Conservation (phyloP, 2,113 vertebrate genomes). For the Trogon surrucura region DNA sequence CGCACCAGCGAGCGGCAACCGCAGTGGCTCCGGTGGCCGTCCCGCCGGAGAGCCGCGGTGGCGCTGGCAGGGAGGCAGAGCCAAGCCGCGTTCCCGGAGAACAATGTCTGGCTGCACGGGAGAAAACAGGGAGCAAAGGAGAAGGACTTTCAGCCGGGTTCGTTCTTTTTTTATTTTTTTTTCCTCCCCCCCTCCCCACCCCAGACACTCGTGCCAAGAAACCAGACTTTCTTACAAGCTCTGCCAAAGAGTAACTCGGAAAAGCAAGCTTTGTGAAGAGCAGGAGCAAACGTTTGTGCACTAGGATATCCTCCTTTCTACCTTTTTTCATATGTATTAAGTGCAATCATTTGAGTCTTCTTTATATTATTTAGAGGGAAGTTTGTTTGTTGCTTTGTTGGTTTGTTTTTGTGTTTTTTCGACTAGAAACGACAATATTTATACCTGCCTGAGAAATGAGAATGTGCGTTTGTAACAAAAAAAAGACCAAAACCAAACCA, state of each 20-base stretch:
- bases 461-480: conserved; percentile 68
- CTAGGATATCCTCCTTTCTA: conserved; percentile 81
- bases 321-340: conserved; percentile 81
- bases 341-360: conserved; percentile 86
- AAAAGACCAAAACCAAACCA: background rate
- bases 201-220: conserved; percentile 62
- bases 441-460: conserved; percentile 79
- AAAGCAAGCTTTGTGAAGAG: conserved; percentile 72
- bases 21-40: background rate
- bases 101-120: conserved; percentile 65
- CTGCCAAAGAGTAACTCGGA: conserved; percentile 82
- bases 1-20: background rate
- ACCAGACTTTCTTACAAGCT: conserved; percentile 77
- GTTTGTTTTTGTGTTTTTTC: conserved; percentile 21
- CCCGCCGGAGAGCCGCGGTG: background rate
- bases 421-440: conserved; percentile 80
- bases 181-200: background rate
- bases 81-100: conserved; percentile 68
- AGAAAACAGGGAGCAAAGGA: conserved; percentile 42
- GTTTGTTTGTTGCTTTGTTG: background rate
- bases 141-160: conserved; percentile 49
- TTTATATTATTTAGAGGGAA: conserved; percentile 81
- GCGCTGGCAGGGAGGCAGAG: conserved; percentile 1
- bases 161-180: background rate
- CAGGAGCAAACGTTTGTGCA: conserved; percentile 78